Percentiles rank a stretch among this genome's conserved stretches.
These are phyloP conservation scores for Triops longicaudatus DNA, from an alignment of 1,140 invertebrate genomes.

Conservation along the genomic window DNA sequence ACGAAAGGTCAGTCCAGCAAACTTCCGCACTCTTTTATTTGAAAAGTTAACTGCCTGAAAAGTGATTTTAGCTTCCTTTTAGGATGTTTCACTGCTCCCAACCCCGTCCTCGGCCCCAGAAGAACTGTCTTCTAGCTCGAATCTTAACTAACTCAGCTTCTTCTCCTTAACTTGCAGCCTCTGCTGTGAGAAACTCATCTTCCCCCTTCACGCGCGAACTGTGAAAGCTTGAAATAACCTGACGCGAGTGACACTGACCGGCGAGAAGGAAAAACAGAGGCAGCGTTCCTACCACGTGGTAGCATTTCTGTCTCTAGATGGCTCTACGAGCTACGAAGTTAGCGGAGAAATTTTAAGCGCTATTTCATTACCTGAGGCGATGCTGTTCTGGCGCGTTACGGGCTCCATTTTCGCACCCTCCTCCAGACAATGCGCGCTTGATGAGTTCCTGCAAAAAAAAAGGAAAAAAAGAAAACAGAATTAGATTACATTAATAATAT, in stretches of 20 bases:
- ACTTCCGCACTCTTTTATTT: neutral
- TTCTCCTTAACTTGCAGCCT: neutral
- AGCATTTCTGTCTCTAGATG: neutral
- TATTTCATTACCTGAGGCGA: neutral
- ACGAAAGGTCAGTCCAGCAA: too few species aligned
- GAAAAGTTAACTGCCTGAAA: neutral
- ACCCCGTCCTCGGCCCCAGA: neutral
- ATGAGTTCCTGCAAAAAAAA: neutral
- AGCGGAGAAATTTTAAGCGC: neutral
- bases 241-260: neutral
- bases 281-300: neutral
- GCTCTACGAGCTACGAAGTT: neutral
- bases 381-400: neutral
- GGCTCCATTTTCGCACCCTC: neutral
- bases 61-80: neutral
- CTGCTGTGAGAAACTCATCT: neutral
- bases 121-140: neutral
- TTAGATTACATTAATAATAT: neutral
- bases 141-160: constrained; percentile 8
- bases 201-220: neutral
- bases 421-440: constrained; percentile 4
- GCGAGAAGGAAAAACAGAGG: neutral
- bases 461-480: neutral
- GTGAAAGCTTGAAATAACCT: neutral
- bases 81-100: neutral